These are phyloP conservation scores for Ectemnius cavifrons DNA, from an alignment of 2,888 invertebrate species.

Conservation along the genomic window DNA sequence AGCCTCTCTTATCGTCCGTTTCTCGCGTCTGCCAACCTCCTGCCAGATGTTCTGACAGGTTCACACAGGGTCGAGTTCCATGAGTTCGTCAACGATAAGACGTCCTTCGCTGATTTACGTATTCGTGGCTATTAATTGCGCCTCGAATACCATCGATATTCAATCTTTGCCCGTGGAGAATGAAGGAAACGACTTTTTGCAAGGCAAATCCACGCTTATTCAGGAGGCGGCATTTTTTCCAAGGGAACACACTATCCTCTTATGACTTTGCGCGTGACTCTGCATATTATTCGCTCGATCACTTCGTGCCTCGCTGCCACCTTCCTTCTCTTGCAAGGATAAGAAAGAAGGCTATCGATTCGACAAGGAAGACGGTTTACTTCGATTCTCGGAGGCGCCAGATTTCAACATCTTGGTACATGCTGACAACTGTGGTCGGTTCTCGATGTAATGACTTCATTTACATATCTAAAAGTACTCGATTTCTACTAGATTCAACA, in stretches of 20 bases:
- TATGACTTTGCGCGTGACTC: slow-evolving; percentile 41
- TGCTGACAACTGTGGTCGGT: no score
- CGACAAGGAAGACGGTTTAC: no score
- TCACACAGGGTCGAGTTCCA: no score
- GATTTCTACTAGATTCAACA: no score
- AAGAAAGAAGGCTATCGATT: no score
- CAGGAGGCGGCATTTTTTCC: not conserved
- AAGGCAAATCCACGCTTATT: slow-evolving; percentile 1
- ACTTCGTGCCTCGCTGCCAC: slow-evolving; percentile 14
- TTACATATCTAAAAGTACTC: no score
- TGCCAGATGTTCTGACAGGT: slow-evolving; percentile 19
- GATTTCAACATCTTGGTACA: no score
- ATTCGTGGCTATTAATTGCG: not conserved
- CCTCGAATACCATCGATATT: not conserved
- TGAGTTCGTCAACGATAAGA: slow-evolving; percentile 7
- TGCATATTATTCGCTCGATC: slow-evolving; percentile 35
- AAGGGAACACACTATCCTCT: not conserved
- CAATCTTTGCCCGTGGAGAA: not conserved
- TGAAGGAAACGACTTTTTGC: slow-evolving; percentile 3
- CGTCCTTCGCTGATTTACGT: not conserved
- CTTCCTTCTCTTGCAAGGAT: no score
- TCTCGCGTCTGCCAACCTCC: slow-evolving; percentile 26
- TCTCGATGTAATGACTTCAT: no score
- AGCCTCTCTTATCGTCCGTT: not conserved
- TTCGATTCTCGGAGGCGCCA: no score